Evolutionary conservation across 2,113 vertebrate genomes (phyloP), one percentile per base, ranked within the genome.

Genomic region (Triplophysa siluroides): DNA sequence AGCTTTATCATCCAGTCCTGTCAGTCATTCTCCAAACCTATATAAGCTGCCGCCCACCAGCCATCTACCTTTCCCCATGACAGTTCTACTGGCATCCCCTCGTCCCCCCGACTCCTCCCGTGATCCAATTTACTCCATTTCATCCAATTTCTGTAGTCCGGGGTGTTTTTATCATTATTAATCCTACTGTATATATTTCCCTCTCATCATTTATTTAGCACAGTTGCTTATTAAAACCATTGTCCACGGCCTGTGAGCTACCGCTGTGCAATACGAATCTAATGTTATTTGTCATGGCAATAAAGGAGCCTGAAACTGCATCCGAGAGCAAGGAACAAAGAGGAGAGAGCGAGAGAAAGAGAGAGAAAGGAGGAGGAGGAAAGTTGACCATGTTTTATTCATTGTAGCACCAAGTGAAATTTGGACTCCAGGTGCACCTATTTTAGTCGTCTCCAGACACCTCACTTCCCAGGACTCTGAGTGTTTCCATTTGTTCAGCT

Each of bases 351-450:
- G 23, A 73, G 33, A 81, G 60, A 80, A 54, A 68, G 50, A 68
- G 61, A 75, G 68, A 38, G 63, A 29, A 58, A 13, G 70, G 29
- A 73, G 66, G 68, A 38, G 63, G 23, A 60, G 8, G 70, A 70
- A 66, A 16, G 62, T 41, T 38, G 65, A 71, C 74, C 61, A 78
- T 81, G 76, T 64, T 84, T 84, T 81, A 81, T 84, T 81, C 79
- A 83, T 80, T 60, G 79, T 78, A 62, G 73, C 75, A 78, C 73
- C 72, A 80, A 73, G 78, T 62, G 76, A 71, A 77, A 78, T 84
- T 76, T 82, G 80, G 80, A 79, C 73, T 82, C 85, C 85, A 83
- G 81, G 79, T 85, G 79, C 82, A 62, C 69, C 45, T 64, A 52
- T 56, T 61, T 73, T 65, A 29, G 64, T 77, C 58, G 70, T 83